Conservation (phyloP, 2,113 vertebrate genomes). For the Centrocercus urophasianus region DNA sequence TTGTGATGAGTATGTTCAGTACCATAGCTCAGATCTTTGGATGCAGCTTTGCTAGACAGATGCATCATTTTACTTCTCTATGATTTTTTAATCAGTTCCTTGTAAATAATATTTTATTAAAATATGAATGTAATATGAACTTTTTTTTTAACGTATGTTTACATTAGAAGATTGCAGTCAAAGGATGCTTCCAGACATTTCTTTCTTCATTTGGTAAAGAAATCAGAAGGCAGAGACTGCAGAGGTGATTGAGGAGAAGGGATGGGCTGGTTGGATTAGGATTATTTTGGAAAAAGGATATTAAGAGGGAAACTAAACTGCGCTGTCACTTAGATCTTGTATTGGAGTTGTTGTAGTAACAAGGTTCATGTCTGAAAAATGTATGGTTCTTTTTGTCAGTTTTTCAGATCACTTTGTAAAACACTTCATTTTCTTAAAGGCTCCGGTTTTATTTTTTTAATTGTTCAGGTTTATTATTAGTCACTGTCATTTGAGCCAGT, state of each 20-base stretch:
- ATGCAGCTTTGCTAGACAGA: neutral
- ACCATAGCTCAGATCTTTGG: neutral
- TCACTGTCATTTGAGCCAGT: neutral
- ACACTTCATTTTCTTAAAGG: neutral
- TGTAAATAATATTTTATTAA: neutral
- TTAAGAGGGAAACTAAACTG: neutral
- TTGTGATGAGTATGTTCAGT: neutral
- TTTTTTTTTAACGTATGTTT: neutral
- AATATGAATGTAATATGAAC: neutral
- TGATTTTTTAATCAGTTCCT: neutral
- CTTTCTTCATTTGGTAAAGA: neutral
- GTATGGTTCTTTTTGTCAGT: neutral
- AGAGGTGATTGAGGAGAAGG: neutral
- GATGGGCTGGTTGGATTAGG: neutral
- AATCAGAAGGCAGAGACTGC: neutral
- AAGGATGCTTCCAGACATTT: neutral
- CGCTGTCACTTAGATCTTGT: neutral
- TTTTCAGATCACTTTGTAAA: slow-evolving; percentile 9
- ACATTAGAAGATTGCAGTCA: neutral
- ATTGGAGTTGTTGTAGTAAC: neutral
- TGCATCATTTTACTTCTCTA: neutral
- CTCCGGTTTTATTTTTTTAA: neutral
- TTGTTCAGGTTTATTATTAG: neutral
- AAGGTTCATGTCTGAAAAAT: neutral
- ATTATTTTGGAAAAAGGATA: slow-evolving; percentile 10